These are phyloP conservation scores for Uloborus diversus DNA, from an alignment of 1,140 invertebrate genomes.

Conservation along the genomic window DNA sequence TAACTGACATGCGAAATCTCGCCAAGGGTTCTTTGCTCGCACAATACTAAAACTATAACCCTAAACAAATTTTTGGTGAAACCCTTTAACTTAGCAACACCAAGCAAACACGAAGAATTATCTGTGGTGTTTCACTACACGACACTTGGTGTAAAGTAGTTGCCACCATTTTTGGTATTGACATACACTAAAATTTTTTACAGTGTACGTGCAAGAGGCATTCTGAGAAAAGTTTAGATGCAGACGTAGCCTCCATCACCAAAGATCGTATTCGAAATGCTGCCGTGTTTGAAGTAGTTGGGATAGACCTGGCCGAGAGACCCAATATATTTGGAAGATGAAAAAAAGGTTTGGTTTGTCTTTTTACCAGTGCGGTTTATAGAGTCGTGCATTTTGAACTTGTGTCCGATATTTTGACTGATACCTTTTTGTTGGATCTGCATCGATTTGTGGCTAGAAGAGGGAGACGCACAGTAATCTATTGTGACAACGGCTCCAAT, in stretches of 20 bases:
- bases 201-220: not conserved
- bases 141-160: no score
- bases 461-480: conserved; percentile 61
- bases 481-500: conserved; percentile 64
- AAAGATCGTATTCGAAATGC: conserved; percentile 59
- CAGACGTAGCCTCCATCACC: conserved; percentile 54
- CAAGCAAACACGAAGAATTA: no score
- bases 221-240: conserved; percentile 1
- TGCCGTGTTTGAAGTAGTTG: conserved; percentile 60
- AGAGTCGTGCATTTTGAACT: conserved; percentile 62
- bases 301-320: conserved; percentile 63
- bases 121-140: no score
- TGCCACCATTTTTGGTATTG: no score
- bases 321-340: conserved; percentile 60
- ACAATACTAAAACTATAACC: no score
- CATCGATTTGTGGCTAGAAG: conserved; percentile 64
- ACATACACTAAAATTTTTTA: no score
- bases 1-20: no score
- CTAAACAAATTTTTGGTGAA: no score
- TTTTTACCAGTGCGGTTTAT: conserved; percentile 31
- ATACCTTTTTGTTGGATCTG: conserved; percentile 63
- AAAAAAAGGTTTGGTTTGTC: not conserved
- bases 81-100: no score
- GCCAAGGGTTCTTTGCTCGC: no score
- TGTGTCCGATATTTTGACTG: conserved; percentile 61